Base-by-base conservation (phyloP, 2,113 vertebrate species). In the Cariama cristata region DNA sequence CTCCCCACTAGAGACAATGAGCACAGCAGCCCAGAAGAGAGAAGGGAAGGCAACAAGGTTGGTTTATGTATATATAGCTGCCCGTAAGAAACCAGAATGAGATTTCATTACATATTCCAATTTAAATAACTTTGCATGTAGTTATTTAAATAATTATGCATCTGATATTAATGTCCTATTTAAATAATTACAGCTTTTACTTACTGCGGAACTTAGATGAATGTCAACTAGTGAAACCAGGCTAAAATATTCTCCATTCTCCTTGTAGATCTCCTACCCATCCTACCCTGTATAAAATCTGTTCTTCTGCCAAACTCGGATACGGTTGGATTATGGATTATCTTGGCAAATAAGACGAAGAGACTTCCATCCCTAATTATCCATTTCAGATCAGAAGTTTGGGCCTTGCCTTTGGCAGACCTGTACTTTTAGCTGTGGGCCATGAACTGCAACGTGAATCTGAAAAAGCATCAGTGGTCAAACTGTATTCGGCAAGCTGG, bases 121-220 rank as follows among this genome's bases (percentile, higher is more conserved):
- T 79, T 81, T 66, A 82, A 95, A 88, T 62, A 94, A 74, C n/a
- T 92, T 38, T 86, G 88, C 75, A 62, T 86, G 45, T 11, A 58
- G 91, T 92, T 94, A 88, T 58, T 81, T 49, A 94, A 86, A 90
- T 83, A 88, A 93, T 95, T 92, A 91, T 38, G 20, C 59, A 86
- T 77, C 63, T 84, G 59, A 62, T 79, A 88, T 58, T 86, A 94
- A 77, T 32, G 27, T 26, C 4, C 75, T 83, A 86, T 95, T 94
- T 88, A 73, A 95, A 93, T 85, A 94, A 93, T 76, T 93, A 90
- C 45, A 76, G 77, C 77, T 95, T 91, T 86, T 90, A 64, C 62
- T 87, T 73, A 68, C 35, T 69, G 50, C 58, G 53, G 49, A 80
- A 50, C 68, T 90, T 76, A 53, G 66, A 90, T n/a, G 71, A 97